Percentiles rank a stretch among this genome's conserved stretches.
Conservation (phyloP, 1,140 invertebrate genomes). For the Drosophila jambulina region DNA sequence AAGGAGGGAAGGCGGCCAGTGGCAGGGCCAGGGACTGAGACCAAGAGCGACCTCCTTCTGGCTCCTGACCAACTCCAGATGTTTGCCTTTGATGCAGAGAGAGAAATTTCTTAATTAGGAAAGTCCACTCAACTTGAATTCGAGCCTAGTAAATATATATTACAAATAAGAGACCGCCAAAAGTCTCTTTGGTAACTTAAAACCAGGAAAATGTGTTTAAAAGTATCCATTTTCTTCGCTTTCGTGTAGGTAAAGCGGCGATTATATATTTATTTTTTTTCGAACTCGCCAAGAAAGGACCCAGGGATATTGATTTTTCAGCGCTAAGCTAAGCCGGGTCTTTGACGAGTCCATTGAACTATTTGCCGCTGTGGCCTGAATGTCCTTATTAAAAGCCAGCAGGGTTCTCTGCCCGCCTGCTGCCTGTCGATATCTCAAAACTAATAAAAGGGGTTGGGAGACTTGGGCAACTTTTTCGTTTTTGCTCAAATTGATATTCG, state of each 20-base stretch:
- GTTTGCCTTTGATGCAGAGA: slow-evolving; percentile 31
- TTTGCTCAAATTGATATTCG: slow-evolving; percentile 67
- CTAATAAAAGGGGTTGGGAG: slow-evolving; percentile 71
- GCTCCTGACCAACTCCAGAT: slow-evolving; percentile 26
- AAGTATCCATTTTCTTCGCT: slow-evolving; percentile 9
- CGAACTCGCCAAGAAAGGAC: slow-evolving; percentile 6
- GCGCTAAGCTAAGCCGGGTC: slow-evolving; percentile 37
- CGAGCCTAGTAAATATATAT: slow-evolving; percentile 1
- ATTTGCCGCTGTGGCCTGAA: slow-evolving; percentile 57
- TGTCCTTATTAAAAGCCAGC: slow-evolving; percentile 50
- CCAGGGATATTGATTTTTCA: slow-evolving; percentile 61
- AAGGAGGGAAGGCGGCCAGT: slow-evolving; percentile 3
- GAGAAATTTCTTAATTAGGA: slow-evolving; percentile 13
- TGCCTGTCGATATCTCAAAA: slow-evolving; percentile 58
- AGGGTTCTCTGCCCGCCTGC: slow-evolving; percentile 7
- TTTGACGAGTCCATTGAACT: slow-evolving; percentile 68
- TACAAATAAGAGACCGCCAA: not conserved
- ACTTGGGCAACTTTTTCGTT: slow-evolving; percentile 66
- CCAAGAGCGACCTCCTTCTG: not conserved
- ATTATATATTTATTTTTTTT: slow-evolving; percentile 11
- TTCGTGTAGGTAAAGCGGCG: slow-evolving; percentile 8
- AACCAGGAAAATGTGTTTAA: not conserved
- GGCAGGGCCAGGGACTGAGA: not conserved
- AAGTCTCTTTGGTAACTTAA: slow-evolving; percentile 10
- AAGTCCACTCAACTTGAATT: not conserved